A percentile compares a stretch with the other conserved stretches of the same genome.
Evolutionary conservation across 2,888 invertebrate genomes (phyloP).

Genomic region (Pterostichus madidus): DNA sequence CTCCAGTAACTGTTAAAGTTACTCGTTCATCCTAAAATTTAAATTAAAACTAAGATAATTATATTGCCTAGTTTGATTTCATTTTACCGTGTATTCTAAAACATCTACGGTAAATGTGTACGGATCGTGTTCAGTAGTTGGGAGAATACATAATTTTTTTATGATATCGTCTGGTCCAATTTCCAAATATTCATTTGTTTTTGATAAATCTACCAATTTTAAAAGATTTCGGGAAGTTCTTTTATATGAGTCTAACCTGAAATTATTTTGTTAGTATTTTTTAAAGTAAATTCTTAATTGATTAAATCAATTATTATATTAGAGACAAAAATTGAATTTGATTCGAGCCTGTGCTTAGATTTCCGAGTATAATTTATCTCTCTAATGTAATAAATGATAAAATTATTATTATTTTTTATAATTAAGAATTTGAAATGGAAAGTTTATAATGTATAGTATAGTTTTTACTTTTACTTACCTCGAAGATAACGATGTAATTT

Average conservation of each 20-base stretch:
- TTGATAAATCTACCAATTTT: conserved; percentile 74
- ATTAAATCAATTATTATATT: too few relatives aligned
- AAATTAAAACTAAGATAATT: conserved; percentile 53
- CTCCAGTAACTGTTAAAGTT: conserved; percentile 83
- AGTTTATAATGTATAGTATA: not conserved
- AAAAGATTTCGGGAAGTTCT: conserved; percentile 78
- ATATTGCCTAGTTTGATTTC: not conserved
- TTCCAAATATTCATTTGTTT: conserved; percentile 71
- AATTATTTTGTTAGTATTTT: conserved; percentile 66
- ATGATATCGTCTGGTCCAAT: conserved; percentile 75
- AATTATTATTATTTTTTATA: not conserved
- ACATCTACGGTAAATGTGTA: conserved; percentile 84
- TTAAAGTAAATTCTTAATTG: too few relatives aligned
- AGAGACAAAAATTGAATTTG: too few relatives aligned
- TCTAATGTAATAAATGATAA: too few relatives aligned
- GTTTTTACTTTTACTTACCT: conserved; percentile 40
- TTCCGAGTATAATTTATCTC: too few relatives aligned
- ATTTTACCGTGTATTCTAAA: conserved; percentile 78
- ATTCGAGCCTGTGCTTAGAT: too few relatives aligned
- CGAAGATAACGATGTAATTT: conserved; percentile 42
- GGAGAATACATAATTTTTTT: conserved; percentile 78
- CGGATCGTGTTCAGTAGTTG: conserved; percentile 83
- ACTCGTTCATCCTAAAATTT: conserved; percentile 75
- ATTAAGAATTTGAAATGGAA: too few relatives aligned
- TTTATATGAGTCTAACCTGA: conserved; percentile 75